These are phyloP conservation scores for Cyclura pinguis DNA, from an alignment of 2,797 vertebrate species.

Conservation along the genomic window DNA sequence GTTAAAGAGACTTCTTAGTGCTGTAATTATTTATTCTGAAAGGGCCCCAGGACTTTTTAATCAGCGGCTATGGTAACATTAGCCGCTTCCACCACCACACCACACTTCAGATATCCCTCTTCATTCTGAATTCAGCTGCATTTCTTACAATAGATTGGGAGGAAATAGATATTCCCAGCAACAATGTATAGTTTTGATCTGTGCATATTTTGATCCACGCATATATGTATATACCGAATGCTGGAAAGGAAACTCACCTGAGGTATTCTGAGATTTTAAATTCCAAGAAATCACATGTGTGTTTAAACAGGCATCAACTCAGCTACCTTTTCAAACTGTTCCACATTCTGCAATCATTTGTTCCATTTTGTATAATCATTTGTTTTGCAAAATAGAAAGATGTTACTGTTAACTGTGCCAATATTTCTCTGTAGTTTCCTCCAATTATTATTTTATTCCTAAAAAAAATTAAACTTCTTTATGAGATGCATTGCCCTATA, in stretches of 20 bases:
- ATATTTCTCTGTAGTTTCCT: not conserved
- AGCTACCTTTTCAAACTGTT: not conserved
- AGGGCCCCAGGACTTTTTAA: too few relatives aligned
- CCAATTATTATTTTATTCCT: slow-evolving; percentile 3
- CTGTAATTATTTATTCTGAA: too few relatives aligned
- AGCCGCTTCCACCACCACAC: not conserved
- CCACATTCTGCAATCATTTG: not conserved
- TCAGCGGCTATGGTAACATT: too few relatives aligned
- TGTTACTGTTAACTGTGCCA: not conserved
- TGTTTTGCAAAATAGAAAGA: slow-evolving; percentile 2
- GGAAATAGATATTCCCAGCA: too few relatives aligned
- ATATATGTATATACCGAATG: too few relatives aligned
- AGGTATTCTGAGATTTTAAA: too few relatives aligned
- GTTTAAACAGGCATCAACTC: not conserved
- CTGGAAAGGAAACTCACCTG: too few relatives aligned
- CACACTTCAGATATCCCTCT: not conserved
- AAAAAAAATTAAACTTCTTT: not conserved
- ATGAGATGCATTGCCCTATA: not conserved
- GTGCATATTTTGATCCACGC: too few relatives aligned
- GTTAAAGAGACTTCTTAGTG: too few relatives aligned
- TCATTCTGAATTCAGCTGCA: not conserved
- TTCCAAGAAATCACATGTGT: not conserved
- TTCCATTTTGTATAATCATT: not conserved
- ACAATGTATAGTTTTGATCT: too few relatives aligned
- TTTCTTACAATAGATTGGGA: not conserved